These are phyloP conservation scores for Cheumatopsyche charites DNA, from an alignment of 1,140 invertebrate species.

Conservation along the genomic window DNA sequence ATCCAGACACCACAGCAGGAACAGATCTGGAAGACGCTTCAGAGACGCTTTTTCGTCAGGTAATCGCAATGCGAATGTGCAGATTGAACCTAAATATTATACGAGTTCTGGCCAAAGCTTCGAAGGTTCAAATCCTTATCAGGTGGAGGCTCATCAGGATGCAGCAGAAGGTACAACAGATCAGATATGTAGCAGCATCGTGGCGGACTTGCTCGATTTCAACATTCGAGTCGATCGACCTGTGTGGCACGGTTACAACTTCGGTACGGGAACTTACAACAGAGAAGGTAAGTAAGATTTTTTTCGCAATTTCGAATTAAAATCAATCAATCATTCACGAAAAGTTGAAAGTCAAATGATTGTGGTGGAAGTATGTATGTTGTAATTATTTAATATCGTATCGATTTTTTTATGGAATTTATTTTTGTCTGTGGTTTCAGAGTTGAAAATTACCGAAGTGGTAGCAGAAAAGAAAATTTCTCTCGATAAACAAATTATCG, in stretches of 20 bases:
- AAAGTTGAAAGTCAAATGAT: no score
- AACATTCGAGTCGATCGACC: conserved; percentile 35
- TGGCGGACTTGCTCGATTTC: conserved; percentile 20
- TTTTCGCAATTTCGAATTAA: no score
- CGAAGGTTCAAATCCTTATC: conserved; percentile 23
- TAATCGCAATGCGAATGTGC: no score
- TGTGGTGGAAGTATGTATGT: no score
- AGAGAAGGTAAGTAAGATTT: conserved; percentile 35
- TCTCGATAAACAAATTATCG: conserved; percentile 35
- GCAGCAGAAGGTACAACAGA: background rate
- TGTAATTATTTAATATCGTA: no score
- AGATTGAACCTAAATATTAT: background rate
- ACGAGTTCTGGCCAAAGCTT: background rate
- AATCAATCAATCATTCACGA: no score
- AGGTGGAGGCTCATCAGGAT: background rate
- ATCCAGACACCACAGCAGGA: no score
- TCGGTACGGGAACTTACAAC: conserved; percentile 42
- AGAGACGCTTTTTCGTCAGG: no score
- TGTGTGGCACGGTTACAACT: conserved; percentile 40
- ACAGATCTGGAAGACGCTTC: no score
- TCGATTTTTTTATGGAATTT: background rate
- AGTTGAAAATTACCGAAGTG: conserved; percentile 41
- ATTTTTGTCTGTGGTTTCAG: conserved; percentile 9
- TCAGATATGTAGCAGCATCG: background rate
- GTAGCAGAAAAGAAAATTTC: conserved; percentile 38